A percentile compares a stretch with the other conserved stretches of the same genome.
Conservation (phyloP, 1,140 invertebrate genomes). For the Pteromalus puparum region DNA sequence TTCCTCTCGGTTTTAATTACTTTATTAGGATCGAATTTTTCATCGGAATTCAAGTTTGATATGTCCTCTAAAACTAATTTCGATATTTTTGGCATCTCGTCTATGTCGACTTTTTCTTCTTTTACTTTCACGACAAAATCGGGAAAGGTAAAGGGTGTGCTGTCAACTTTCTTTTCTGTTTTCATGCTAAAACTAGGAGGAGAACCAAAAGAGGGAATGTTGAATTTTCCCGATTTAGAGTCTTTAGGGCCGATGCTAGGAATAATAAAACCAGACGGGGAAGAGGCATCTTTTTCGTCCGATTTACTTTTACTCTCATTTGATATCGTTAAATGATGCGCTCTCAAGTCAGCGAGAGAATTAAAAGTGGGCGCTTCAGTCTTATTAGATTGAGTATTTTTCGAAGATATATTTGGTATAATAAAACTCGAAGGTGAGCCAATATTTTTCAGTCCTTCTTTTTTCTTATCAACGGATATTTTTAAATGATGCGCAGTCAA, state of each 20-base stretch:
- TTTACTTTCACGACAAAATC: not conserved
- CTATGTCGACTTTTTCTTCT: constrained; percentile 26
- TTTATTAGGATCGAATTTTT: constrained; percentile 18
- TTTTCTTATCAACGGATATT: constrained; percentile 23
- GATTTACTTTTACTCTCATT: constrained; percentile 12
- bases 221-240: constrained; percentile 20
- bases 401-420: constrained; percentile 33
- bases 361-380: constrained; percentile 54
- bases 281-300: not conserved
- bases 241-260: constrained; percentile 42
- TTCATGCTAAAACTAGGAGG: not conserved
- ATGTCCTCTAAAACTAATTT: constrained; percentile 31
- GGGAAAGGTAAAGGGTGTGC: not conserved
- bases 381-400: constrained; percentile 44
- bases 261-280: constrained; percentile 17
- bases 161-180: not conserved
- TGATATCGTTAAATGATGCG: constrained; percentile 67
- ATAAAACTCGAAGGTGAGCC: not conserved
- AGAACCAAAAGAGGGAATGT: constrained; percentile 26
- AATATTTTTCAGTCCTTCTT: not conserved
- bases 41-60: constrained; percentile 38
- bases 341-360: constrained; percentile 66
- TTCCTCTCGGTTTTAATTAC: not conserved
- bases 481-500: constrained; percentile 54
- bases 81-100: not conserved